Conservation (phyloP, 2,888 invertebrate genomes). For the Philonicus albiceps region DNA sequence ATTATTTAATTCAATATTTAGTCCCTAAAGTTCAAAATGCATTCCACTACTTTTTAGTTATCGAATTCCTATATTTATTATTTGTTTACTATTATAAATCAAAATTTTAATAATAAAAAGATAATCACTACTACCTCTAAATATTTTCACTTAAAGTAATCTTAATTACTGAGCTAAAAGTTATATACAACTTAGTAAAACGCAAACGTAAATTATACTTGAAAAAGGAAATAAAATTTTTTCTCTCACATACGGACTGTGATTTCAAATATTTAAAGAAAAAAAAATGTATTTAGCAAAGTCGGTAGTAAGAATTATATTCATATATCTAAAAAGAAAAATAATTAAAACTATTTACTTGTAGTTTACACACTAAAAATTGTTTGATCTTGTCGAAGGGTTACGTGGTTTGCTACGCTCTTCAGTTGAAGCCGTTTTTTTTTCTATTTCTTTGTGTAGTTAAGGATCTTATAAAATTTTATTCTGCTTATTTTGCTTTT, state of each 20-base stretch:
- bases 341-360: conserved; percentile 24
- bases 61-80: neutral
- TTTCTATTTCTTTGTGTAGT: no score
- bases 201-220: conserved; percentile 11
- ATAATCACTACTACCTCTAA: conserved; percentile 27
- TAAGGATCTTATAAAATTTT: neutral
- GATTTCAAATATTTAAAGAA: conserved; percentile 60
- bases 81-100: neutral
- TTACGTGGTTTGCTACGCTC: neutral
- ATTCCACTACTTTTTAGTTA: neutral
- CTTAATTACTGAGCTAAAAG: conserved; percentile 14
- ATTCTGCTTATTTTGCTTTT: neutral
- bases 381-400: neutral
- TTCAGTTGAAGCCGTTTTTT: conserved; percentile 6
- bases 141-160: neutral
- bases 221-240: conserved; percentile 50
- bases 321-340: conserved; percentile 20
- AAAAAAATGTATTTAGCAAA: conserved; percentile 46
- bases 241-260: conserved; percentile 64
- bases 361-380: neutral
- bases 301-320: conserved; percentile 30
- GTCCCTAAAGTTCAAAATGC: neutral
- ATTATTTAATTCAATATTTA: no score
- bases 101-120: neutral
- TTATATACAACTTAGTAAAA: neutral